A percentile compares a stretch with the other conserved stretches of the same genome.
phyloP scores from a whole-genome alignment of 2,113 vertebrate species.

The Tachuris rubrigastra region DNA sequence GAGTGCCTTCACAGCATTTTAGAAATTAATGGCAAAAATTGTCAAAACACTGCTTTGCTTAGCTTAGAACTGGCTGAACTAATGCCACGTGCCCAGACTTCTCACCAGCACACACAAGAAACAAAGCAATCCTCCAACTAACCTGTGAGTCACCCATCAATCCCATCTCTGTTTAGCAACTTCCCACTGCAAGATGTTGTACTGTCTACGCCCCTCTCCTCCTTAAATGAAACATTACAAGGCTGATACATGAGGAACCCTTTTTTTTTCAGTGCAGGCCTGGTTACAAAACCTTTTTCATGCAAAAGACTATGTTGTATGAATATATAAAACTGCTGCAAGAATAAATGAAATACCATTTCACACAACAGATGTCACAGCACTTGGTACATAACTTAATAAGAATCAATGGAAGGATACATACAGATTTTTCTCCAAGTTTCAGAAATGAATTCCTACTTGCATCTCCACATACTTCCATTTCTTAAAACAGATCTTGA shows the following conservation, averaged over 20 bases:
- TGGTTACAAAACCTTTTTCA: not conserved
- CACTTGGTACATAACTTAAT: not conserved
- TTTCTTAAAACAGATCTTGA: not conserved
- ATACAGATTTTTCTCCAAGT: rapidly evolving
- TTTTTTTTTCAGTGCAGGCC: not conserved
- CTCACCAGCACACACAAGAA: not conserved
- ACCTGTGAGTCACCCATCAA: not conserved
- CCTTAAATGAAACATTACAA: not conserved
- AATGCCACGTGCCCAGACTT: not conserved
- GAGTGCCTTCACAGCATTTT: not conserved
- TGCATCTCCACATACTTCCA: not conserved
- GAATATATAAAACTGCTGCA: not conserved
- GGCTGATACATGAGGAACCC: not conserved
- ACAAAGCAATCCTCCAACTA: not conserved
- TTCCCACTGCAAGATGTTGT: not conserved
- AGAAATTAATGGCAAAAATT: not conserved
- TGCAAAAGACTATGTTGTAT: not conserved
- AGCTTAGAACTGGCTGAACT: not conserved
- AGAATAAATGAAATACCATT: not conserved
- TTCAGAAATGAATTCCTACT: not conserved
- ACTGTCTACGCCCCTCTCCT: not conserved
- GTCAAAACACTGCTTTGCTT: not conserved
- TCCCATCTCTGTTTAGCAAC: not conserved
- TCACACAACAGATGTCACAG: not conserved
- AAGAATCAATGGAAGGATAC: not conserved